These are phyloP conservation scores for Acrossocheilus fasciatus DNA, from an alignment of 2,797 vertebrate genomes.

Conservation along the genomic window DNA sequence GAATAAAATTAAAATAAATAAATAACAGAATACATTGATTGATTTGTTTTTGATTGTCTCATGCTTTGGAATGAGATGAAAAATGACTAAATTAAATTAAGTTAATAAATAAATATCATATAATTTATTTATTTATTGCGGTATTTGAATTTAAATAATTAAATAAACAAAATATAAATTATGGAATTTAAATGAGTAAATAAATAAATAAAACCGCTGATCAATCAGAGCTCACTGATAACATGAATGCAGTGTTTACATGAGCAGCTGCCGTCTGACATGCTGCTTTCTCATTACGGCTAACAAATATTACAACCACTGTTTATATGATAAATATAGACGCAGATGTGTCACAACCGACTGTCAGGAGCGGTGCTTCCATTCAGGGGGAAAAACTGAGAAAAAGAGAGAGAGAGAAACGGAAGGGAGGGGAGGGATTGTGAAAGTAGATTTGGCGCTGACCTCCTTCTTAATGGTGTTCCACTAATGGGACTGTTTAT, in stretches of 20 bases:
- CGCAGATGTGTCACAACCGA: constrained; percentile 7
- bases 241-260: background rate
- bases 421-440: background rate
- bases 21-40: background rate
- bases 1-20: background rate
- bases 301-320: background rate
- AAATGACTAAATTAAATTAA: background rate
- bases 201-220: too few relatives aligned
- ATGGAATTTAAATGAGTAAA: background rate
- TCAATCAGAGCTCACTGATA: background rate
- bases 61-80: background rate
- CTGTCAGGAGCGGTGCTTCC: background rate
- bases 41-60: background rate
- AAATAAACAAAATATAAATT: background rate
- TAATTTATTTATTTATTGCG: background rate
- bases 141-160: background rate
- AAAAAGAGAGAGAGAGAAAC: background rate
- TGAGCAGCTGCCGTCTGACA: background rate
- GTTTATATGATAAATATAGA: constrained; percentile 20
- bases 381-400: constrained; percentile 12
- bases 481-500: constrained; percentile 39
- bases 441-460: constrained; percentile 37
- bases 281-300: too few relatives aligned
- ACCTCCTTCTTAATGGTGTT: constrained; percentile 54
- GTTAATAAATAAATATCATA: background rate